phyloP scores from a whole-genome alignment of 2,888 invertebrate genomes.

The Sphaerophoria rueppellii region DNA sequence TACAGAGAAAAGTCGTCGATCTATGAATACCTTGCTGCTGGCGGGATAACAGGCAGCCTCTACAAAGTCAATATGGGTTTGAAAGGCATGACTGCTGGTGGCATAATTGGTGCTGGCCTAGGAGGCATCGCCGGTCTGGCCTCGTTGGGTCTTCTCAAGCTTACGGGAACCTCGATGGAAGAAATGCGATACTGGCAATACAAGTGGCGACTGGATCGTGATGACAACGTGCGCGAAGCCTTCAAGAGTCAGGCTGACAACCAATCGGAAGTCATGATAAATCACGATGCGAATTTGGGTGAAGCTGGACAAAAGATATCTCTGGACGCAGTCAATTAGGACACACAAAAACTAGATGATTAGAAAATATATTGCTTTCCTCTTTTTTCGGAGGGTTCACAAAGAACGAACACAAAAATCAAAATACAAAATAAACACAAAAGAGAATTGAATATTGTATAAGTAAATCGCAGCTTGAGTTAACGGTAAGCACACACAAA shows the following conservation, averaged over 20 bases:
- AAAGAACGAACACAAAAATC: constrained; percentile 58
- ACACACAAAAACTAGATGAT: constrained; percentile 28
- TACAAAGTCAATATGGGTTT: constrained; percentile 88
- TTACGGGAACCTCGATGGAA: constrained; percentile 85
- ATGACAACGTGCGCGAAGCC: constrained; percentile 79
- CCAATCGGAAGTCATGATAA: constrained; percentile 75
- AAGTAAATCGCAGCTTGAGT: constrained; percentile 39
- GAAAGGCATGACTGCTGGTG: constrained; percentile 87
- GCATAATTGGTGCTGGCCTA: constrained; percentile 85
- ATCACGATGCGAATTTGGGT: constrained; percentile 78
- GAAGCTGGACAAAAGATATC: constrained; percentile 76
- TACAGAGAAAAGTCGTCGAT: constrained; percentile 87
- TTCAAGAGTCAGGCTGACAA: constrained; percentile 68
- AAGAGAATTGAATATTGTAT: constrained; percentile 34
- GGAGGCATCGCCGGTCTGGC: constrained; percentile 85
- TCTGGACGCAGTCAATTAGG: constrained; percentile 77
- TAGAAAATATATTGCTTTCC: constrained; percentile 67
- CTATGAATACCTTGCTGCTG: constrained; percentile 87
- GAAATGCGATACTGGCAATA: constrained; percentile 86
- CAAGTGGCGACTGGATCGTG: constrained; percentile 81
- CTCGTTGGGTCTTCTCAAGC: constrained; percentile 84
- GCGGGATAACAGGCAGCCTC: constrained; percentile 84
- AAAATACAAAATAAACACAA: constrained; percentile 43
- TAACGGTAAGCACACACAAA: constrained; percentile 21
- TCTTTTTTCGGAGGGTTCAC: constrained; percentile 36